Evolutionary conservation across 2,888 invertebrate species (phyloP), one percentile per base, ranked within the genome.

Genomic region (Ryuthela nishihirai): DNA sequence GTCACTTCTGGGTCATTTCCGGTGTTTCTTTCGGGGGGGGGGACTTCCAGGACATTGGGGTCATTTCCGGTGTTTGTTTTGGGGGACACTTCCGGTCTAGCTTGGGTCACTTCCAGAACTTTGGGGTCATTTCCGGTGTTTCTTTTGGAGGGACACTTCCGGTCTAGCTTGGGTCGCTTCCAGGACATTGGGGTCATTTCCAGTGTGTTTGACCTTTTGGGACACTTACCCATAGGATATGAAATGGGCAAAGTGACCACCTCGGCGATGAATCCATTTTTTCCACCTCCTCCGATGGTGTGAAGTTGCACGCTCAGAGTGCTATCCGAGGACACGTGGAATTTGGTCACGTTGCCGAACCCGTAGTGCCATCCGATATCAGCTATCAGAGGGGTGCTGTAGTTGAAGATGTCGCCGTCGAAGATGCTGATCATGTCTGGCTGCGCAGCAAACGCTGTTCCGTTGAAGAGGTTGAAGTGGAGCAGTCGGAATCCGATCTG

Each of bases 251-350:
- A 77, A 0, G 94, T 93, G 1, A 97, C 87, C 45, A 99, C 84
- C 78, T 99, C 98, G 15, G 98, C 99, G 64, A 99, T 88, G 71
- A 99, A 99, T 21, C 99, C 99, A 74, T 94, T 88, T 15, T 82
- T 81, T n/a, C 85, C 85, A 24, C 93, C 90, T 1, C 97, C 97
- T 21, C 97, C 94, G 67, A 94, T 95, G 0, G 95, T 94, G 70
- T 94, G 90, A 18, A 98, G 75, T 70, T 91, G 87, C 1, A 99
- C 79, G 69, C 93, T 93, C 66, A 99, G 75, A 15, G 69, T 67
- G 42, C 35, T 54, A n/a, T 55, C 65, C 6, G 65, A 46, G 9
- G 67, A 67, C 7, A 54, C 46, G 35, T 66, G 65, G 36, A 67
- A 64, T 34, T 52, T 49, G 0, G 40, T 36, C 17, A 24, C 41